Base-by-base conservation (phyloP, 2,888 invertebrate species). In the Drosophila kambysellisi region DNA sequence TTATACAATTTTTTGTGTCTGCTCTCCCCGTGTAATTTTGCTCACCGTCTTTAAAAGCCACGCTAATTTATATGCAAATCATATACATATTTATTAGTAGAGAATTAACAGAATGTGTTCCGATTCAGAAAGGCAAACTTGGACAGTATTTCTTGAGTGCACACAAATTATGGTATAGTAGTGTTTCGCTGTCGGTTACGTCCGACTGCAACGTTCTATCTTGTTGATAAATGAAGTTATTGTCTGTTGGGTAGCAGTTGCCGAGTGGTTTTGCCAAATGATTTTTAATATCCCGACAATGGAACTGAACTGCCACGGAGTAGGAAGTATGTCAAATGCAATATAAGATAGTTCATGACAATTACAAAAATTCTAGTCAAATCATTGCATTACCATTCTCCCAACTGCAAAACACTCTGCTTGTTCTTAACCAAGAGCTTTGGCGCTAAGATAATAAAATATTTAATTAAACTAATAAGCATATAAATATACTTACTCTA, bases 161-260 rank as follows among this genome's bases (percentile, higher is more conserved):
- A 25, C 25, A 25, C 25, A 25, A 25, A 2, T 25, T 25, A 2
- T 25, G 25, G 25, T 25, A 25, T 25, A 2, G 2, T 25, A 25
- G 25, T 25, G 3, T 25, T 25, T 25, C 25, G 25, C 25, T 25
- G 25, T 25, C 25, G 25, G 25, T 25, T 25, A 25, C 25, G 1
- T 25, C 2, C 25, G 25, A 25, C 25, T 25, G 1, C 25, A 25
- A 25, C 25, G 25, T 25, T 25, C 25, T 25, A 2, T 25, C 25
- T 25, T 25, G 25, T 81, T 83, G 82, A 88, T 82, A 84, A 81
- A 82, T 87, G 71, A 86, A 77, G 80, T 76, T 82, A 76, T 79
- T 81, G 76, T 79, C 73, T 82, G 81, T 80, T 67, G 66, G 48
- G 56, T 58, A 39, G 61, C 63, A 64, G 66, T 68, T 52, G 37